Conservation (phyloP, 2,113 vertebrate species). For the Tor tambroides region DNA sequence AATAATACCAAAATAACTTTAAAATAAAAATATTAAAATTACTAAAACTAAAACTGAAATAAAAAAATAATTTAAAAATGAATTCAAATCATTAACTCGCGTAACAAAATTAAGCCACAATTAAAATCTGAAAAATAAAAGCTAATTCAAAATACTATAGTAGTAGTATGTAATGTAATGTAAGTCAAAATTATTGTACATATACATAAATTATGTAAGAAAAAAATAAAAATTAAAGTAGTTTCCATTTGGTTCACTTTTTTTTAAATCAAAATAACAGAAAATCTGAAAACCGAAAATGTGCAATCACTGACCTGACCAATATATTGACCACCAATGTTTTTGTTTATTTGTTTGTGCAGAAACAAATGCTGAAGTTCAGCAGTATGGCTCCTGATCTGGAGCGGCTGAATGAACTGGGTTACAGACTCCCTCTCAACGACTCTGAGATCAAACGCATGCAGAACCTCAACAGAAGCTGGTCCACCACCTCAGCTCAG, state of each 20-base stretch:
- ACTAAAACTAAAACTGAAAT: neutral
- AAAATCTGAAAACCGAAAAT: neutral
- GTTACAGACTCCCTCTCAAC: slow-evolving; percentile 90
- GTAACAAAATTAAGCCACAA: neutral
- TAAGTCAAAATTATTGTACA: too few relatives aligned
- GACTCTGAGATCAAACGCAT: slow-evolving; percentile 94
- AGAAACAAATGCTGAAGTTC: slow-evolving; percentile 94
- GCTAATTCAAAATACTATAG: neutral
- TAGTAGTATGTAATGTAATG: too few relatives aligned
- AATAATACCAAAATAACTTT: neutral
- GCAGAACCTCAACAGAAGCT: slow-evolving; percentile 92
- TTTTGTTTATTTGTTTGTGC: slow-evolving; percentile 14
- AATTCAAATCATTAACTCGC: neutral
- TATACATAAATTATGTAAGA: too few relatives aligned
- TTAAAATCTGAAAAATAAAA: neutral
- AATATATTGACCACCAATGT: neutral
- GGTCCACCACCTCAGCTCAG: slow-evolving; percentile 87
- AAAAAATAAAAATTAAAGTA: too few relatives aligned
- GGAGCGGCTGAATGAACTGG: slow-evolving; percentile 92
- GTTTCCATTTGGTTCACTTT: too few relatives aligned
- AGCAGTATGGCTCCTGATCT: slow-evolving; percentile 90
- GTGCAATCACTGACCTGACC: neutral
- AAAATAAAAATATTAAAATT: neutral
- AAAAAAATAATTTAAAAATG: too few relatives aligned
- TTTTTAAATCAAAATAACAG: neutral